These are phyloP conservation scores for Drosophila kanapiae DNA, from an alignment of 1,140 invertebrate genomes.

Conservation along the genomic window DNA sequence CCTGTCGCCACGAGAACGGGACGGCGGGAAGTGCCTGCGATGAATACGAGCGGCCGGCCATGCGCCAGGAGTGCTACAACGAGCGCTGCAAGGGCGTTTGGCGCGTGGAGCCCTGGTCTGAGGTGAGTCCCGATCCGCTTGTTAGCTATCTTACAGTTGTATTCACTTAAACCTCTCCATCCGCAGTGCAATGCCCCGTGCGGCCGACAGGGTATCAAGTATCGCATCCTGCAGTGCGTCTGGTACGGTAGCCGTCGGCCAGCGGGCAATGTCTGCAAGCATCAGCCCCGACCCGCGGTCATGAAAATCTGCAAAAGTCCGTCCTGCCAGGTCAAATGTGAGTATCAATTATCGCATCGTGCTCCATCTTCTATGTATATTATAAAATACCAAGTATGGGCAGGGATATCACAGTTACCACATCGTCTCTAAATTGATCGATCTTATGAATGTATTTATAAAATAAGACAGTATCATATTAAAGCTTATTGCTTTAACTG, in stretches of 20 bases:
- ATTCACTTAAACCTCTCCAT: conserved; percentile 14
- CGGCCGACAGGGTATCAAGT: conserved; percentile 90
- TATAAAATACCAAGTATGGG: neutral
- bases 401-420: too few relatives aligned
- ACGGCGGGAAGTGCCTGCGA: conserved; percentile 89
- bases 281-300: conserved; percentile 90
- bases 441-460: too few relatives aligned
- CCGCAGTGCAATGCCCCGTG: conserved; percentile 92
- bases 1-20: conserved; percentile 89
- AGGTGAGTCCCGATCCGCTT: conserved; percentile 87
- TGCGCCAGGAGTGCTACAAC: conserved; percentile 91
- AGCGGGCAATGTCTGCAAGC: conserved; percentile 92
- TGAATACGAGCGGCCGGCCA: conserved; percentile 88
- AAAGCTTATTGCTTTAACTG: too few relatives aligned
- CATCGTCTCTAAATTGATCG: too few relatives aligned
- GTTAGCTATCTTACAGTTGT: conserved; percentile 28
- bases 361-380: neutral
- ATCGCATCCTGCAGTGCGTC: conserved; percentile 94
- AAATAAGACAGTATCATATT: too few relatives aligned
- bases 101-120: conserved; percentile 94
- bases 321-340: conserved; percentile 87
- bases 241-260: conserved; percentile 93
- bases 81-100: conserved; percentile 93
- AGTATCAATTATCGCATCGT: conserved; percentile 36
- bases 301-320: conserved; percentile 91